Conservation (phyloP, 2,888 invertebrate species). For the Gastracanthus pulcherrimus region DNA sequence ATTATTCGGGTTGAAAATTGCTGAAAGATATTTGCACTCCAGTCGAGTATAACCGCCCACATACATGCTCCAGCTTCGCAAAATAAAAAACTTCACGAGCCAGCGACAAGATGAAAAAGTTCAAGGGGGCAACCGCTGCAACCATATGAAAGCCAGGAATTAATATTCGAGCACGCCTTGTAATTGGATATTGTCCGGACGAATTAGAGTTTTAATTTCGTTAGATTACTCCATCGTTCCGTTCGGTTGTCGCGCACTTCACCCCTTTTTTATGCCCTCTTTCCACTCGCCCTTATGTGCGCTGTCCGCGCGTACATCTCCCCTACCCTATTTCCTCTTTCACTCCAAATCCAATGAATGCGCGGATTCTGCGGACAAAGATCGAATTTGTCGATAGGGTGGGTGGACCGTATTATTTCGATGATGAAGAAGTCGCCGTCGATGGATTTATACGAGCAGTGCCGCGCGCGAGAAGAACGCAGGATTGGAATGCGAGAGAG, state of each 20-base stretch:
- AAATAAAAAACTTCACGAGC: not conserved
- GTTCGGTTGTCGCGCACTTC: slow-evolving; percentile 61
- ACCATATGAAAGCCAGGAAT: slow-evolving; percentile 62
- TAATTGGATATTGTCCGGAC: slow-evolving; percentile 76
- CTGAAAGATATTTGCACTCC: slow-evolving; percentile 42
- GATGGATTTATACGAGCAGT: not conserved
- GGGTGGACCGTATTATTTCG: slow-evolving; percentile 7
- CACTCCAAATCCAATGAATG: slow-evolving; percentile 27
- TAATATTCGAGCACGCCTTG: slow-evolving; percentile 70
- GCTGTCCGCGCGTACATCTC: not conserved
- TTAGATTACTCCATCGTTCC: slow-evolving; percentile 68
- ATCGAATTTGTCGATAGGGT: not conserved
- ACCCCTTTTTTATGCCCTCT: slow-evolving; percentile 38
- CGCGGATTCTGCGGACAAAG: not conserved
- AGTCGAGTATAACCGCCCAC: not conserved
- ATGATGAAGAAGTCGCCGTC: slow-evolving; percentile 5
- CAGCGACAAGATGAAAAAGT: slow-evolving; percentile 1
- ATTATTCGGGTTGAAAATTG: slow-evolving; percentile 33
- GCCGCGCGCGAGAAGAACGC: not conserved
- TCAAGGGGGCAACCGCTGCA: slow-evolving; percentile 10
- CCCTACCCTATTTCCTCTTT: not conserved
- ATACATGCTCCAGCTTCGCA: not conserved
- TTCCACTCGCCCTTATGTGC: slow-evolving; percentile 1
- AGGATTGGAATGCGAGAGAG: not conserved
- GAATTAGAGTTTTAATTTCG: slow-evolving; percentile 75